These are phyloP conservation scores for Balaeniceps rex DNA, from an alignment of 2,113 vertebrate species.

Conservation along the genomic window DNA sequence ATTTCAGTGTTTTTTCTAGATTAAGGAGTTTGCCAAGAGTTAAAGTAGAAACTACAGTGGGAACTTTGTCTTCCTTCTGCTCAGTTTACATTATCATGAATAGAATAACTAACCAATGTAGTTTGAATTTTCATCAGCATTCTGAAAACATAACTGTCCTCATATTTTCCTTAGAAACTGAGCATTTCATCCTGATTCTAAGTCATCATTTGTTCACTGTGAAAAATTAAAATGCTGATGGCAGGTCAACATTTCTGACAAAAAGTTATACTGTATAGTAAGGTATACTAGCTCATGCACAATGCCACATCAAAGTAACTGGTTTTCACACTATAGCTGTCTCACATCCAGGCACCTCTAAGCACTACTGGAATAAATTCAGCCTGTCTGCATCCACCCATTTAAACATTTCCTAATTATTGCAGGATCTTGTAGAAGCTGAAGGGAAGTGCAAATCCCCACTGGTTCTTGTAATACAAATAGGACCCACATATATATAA, in stretches of 20 bases:
- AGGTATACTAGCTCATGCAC: not conserved
- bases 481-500: not conserved
- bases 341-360: not conserved
- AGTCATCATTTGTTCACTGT: not conserved
- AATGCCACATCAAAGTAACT: not conserved
- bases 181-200: not conserved
- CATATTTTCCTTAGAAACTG: not conserved
- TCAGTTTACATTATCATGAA: not conserved
- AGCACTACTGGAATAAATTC: not conserved
- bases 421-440: not conserved
- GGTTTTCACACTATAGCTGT: not conserved
- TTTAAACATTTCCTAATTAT: not conserved
- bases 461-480: not conserved
- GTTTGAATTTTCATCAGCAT: not conserved
- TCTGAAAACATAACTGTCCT: not conserved
- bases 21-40: not conserved
- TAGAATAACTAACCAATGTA: not conserved
- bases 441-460: not conserved
- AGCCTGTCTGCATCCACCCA: not conserved
- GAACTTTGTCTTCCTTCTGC: not conserved
- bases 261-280: not conserved
- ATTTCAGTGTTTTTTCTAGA: not conserved
- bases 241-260: not conserved
- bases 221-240: not conserved
- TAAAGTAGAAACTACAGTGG: not conserved